Evolutionary conservation across 2,113 vertebrate species (phyloP).

Genomic region (Tragelaphus scriptus): DNA sequence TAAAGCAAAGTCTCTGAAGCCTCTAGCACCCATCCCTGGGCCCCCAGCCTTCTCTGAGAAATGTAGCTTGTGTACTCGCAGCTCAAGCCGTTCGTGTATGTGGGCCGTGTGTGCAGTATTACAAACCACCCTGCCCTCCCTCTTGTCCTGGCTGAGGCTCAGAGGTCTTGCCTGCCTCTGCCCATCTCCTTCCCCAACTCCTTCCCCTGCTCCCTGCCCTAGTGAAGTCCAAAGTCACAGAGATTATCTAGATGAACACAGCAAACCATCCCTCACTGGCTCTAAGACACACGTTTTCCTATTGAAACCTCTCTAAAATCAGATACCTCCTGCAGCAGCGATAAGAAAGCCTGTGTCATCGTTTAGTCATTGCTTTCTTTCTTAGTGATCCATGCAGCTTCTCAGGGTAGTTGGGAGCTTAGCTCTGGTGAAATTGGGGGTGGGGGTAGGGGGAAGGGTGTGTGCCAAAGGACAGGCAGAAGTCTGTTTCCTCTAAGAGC

Average conservation of each 20-base stretch:
- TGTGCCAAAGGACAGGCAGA: neutral
- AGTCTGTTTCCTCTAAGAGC: neutral
- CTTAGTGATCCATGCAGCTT: neutral
- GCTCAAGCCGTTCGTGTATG: neutral
- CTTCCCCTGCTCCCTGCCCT: neutral
- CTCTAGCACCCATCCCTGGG: neutral
- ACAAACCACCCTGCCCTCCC: neutral
- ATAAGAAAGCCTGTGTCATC: neutral
- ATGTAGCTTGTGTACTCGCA: neutral
- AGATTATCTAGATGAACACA: neutral
- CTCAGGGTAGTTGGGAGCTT: neutral
- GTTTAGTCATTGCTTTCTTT: neutral
- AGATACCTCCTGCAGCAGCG: neutral
- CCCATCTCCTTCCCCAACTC: neutral
- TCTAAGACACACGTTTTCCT: neutral
- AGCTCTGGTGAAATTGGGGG: neutral
- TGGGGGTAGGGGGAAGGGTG: rapidly evolving
- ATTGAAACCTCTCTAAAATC: neutral
- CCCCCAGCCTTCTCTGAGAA: neutral
- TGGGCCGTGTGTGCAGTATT: neutral
- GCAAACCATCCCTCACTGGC: neutral
- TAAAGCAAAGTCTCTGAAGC: neutral
- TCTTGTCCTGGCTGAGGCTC: neutral
- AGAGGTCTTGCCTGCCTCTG: neutral
- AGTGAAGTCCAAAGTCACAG: neutral